Evolutionary conservation across 1,140 invertebrate species (phyloP), one percentile per base, ranked within the genome.

Genomic region (Bombus confusus): DNA sequence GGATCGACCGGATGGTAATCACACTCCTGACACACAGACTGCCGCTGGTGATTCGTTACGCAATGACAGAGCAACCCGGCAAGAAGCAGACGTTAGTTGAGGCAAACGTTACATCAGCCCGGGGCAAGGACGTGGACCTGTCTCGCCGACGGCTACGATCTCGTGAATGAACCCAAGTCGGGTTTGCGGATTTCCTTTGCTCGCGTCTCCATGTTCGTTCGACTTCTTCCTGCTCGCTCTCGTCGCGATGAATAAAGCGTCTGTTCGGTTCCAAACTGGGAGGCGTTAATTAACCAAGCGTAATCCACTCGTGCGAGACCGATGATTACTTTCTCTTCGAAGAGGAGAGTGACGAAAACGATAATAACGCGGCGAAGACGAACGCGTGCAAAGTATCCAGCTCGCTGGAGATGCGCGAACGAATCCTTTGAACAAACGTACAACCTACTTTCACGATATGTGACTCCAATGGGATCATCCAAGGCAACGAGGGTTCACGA

Each of bases 81-180:
- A 71, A 52, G 73, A 39, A 59, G 37, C 80, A 62, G 73, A 84
- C 85, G 88, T 79, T 73, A 69, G 80, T 78, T 66, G 71, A 87
- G 31, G 85, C 83, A 66, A 87, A 90, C 76, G 72, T 69, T 84
- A 47, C 66, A 9, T 69, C 52, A 75, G 93, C 93, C 93, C 43
- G 87, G 80, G 92, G 94, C 94, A 94, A 94, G 94, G 93, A 87
- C 92, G 92, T 88, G 83, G 89, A 94, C 92, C 87, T 91, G 92
- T 92, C 88, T 92, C 79, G 93, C 93, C 90, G 77, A 62, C 69
- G 92, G 93, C 92, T 87, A 89, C 82, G 87, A 90, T 90, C 88
- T 90, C 80, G 86, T 93, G 92, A 94, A 93, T 94, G 93, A 93
- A 92, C 91, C 77, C 86, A 8, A 73, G 90, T 66, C 69, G 81